phyloP scores from a whole-genome alignment of 2,797 vertebrate genomes.

The Aeoliscus strigatus region DNA sequence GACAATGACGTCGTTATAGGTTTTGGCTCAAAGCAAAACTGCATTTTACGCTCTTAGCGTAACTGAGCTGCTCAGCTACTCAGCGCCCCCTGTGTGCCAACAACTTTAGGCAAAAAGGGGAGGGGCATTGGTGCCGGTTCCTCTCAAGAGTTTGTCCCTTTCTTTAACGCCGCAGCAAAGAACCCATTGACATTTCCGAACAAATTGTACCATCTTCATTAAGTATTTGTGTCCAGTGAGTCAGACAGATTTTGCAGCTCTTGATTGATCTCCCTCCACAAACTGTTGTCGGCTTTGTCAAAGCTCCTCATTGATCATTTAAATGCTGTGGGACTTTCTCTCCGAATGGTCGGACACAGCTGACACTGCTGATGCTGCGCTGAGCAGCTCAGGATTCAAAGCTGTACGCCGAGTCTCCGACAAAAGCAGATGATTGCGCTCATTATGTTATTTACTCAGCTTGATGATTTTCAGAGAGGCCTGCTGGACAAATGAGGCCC shows the following conservation, averaged over 20 bases:
- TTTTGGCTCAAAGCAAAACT: no score
- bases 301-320: slow-evolving; percentile 26
- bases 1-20: no score
- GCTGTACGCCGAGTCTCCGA: slow-evolving; percentile 27
- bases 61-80: no score
- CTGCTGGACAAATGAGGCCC: slow-evolving; percentile 19
- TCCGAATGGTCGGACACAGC: slow-evolving; percentile 35
- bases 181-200: no score
- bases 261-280: slow-evolving; percentile 28
- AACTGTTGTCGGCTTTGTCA: slow-evolving; percentile 9
- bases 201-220: no score
- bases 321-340: slow-evolving; percentile 30
- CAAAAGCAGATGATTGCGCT: slow-evolving; percentile 47
- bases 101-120: no score
- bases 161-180: no score
- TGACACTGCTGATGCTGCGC: slow-evolving; percentile 47
- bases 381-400: slow-evolving; percentile 32
- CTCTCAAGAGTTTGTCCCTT: no score
- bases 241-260: slow-evolving; percentile 9
- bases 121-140: no score
- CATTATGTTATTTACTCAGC: slow-evolving; percentile 42
- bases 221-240: neutral
- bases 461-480: slow-evolving; percentile 24
- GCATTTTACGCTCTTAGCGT: no score
- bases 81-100: no score